Evolutionary conservation across 1,140 invertebrate species (phyloP).

Genomic region (Helicoverpa armigera): DNA sequence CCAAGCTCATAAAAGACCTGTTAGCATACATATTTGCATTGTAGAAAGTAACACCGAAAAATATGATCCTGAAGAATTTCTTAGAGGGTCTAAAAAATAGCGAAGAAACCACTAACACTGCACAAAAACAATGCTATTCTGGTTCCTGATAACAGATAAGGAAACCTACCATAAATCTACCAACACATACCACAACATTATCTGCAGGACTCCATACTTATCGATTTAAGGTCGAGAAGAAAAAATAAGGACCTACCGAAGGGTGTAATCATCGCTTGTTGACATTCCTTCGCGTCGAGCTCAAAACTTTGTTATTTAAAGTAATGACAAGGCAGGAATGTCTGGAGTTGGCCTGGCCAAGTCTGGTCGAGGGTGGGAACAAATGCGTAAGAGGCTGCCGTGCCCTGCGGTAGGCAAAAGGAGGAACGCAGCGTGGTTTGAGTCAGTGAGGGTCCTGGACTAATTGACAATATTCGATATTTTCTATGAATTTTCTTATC

Average conservation of each 20-base stretch:
- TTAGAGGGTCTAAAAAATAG: neutral
- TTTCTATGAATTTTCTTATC: no score
- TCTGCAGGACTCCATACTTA: constrained; percentile 16
- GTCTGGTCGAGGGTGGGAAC: neutral
- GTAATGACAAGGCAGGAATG: constrained; percentile 6
- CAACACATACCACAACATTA: constrained; percentile 1
- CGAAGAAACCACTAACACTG: no score
- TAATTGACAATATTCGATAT: no score
- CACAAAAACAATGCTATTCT: no score
- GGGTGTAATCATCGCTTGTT: neutral
- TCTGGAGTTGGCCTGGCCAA: neutral
- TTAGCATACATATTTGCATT: no score
- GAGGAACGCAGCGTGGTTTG: no score
- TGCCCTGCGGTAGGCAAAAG: no score
- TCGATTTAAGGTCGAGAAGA: constrained; percentile 25
- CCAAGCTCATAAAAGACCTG: no score
- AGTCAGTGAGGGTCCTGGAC: no score
- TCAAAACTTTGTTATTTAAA: constrained; percentile 26
- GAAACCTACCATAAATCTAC: constrained; percentile 7
- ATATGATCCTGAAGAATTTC: neutral
- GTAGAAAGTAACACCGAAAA: neutral
- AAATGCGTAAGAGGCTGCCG: no score
- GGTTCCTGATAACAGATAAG: neutral
- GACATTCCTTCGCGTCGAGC: neutral
- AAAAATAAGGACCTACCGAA: neutral